Conservation (phyloP, 1,140 invertebrate species). For the Dermatophagoides farinae region DNA sequence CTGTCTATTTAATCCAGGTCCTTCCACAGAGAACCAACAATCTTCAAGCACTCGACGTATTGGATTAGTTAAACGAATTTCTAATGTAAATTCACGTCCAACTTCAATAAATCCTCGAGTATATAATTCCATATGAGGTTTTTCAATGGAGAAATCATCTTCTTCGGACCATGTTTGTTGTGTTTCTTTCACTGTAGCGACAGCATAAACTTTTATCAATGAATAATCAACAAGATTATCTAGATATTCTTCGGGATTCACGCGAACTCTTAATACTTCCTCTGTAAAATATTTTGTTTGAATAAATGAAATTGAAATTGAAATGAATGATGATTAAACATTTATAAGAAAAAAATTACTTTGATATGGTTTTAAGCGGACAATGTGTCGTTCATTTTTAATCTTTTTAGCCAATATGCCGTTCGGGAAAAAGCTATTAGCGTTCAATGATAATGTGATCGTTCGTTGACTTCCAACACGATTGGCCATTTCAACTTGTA, state of each 20-base stretch:
- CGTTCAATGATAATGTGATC: conserved; percentile 39
- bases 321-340: background rate
- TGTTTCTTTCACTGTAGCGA: conserved; percentile 55
- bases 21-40: conserved; percentile 53
- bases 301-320: background rate
- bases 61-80: conserved; percentile 56
- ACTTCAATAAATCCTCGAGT: conserved; percentile 23
- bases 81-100: conserved; percentile 39
- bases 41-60: conserved; percentile 49
- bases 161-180: conserved; percentile 71
- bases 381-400: conserved; percentile 37
- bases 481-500: conserved; percentile 18
- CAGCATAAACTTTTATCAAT: conserved; percentile 60
- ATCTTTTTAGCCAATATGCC: conserved; percentile 44
- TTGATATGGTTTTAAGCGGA: conserved; percentile 17
- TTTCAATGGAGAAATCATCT: conserved; percentile 43
- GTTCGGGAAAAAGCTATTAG: conserved; percentile 51
- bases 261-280: conserved; percentile 43
- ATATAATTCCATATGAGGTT: conserved; percentile 1
- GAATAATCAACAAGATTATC: conserved; percentile 52
- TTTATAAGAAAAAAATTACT: conserved; percentile 13
- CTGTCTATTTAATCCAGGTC: conserved; percentile 47
- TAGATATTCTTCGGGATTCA: conserved; percentile 57
- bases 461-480: conserved; percentile 35
- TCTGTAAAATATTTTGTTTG: conserved; percentile 22